Conservation (phyloP, 2,797 vertebrate genomes). For the Danio choprae region DNA sequence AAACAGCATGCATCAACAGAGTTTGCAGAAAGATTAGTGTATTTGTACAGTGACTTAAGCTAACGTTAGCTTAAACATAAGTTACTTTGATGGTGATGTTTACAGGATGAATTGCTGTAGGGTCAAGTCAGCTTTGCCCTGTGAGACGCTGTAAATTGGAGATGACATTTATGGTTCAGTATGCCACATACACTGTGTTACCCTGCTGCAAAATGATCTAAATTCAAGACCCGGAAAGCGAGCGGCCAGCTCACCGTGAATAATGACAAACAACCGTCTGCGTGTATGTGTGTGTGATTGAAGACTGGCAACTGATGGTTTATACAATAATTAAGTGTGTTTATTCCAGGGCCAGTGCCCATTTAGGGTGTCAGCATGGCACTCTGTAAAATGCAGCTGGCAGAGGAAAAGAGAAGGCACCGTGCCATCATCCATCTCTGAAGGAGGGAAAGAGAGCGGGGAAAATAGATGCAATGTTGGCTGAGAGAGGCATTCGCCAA, state of each 20-base stretch:
- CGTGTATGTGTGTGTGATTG: conserved; percentile 47
- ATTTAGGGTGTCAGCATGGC: conserved; percentile 41
- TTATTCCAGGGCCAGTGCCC: conserved; percentile 39
- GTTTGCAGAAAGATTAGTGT: not conserved
- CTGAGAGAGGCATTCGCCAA: not conserved
- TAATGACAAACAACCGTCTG: conserved; percentile 22
- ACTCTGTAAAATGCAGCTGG: conserved; percentile 26
- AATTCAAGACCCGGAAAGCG: conserved; percentile 31
- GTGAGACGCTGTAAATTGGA: conserved; percentile 32
- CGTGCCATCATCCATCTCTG: conserved; percentile 33
- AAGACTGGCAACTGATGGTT: conserved; percentile 49
- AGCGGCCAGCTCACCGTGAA: conserved; percentile 19
- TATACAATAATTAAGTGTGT: conserved; percentile 54
- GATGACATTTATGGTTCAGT: conserved; percentile 32
- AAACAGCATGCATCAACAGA: not conserved
- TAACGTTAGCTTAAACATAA: conserved; percentile 6
- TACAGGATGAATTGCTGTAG: not conserved
- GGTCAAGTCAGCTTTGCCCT: conserved; percentile 20
- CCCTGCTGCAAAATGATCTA: conserved; percentile 30
- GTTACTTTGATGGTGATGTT: conserved; percentile 22
- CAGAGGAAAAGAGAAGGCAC: conserved; percentile 36
- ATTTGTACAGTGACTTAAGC: not conserved
- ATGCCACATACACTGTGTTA: conserved; percentile 20
- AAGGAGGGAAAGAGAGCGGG: not conserved
- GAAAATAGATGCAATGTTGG: conserved; percentile 31